These are phyloP conservation scores for Tipula confusa DNA, from an alignment of 2,888 invertebrate genomes.

Conservation along the genomic window DNA sequence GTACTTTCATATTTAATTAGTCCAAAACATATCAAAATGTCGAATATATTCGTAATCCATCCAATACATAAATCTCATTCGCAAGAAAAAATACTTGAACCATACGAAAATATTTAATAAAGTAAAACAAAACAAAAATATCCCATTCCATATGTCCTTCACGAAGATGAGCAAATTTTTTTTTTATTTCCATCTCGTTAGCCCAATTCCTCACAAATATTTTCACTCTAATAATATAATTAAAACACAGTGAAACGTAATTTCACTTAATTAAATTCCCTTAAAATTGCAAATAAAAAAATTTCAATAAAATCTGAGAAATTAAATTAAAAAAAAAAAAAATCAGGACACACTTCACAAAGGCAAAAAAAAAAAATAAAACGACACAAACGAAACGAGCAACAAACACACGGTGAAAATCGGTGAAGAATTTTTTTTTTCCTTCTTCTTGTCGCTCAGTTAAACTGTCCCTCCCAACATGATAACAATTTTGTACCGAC, in stretches of 20 bases:
- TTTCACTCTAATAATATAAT: constrained; percentile 12
- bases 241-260: constrained; percentile 25
- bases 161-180: background rate
- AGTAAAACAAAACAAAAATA: background rate
- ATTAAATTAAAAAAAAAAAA: background rate
- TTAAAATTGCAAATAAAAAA: background rate
- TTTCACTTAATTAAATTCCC: constrained; percentile 25
- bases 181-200: background rate
- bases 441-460: background rate
- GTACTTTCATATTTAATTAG: background rate
- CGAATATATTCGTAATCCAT: background rate
- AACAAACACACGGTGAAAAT: constrained; percentile 6
- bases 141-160: background rate
- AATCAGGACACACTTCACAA: constrained; percentile 20
- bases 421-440: background rate
- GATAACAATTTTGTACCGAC: constrained; percentile 12
- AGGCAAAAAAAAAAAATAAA: too few species aligned
- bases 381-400: background rate
- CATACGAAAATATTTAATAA: background rate
- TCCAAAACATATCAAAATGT: background rate
- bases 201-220: constrained; percentile 7
- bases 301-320: background rate
- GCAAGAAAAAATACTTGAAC: background rate
- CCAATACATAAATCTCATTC: background rate
- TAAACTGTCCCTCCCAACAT: background rate